Evolutionary conservation across 2,797 vertebrate species (phyloP).

Genomic region (Myotis pilosus): DNA sequence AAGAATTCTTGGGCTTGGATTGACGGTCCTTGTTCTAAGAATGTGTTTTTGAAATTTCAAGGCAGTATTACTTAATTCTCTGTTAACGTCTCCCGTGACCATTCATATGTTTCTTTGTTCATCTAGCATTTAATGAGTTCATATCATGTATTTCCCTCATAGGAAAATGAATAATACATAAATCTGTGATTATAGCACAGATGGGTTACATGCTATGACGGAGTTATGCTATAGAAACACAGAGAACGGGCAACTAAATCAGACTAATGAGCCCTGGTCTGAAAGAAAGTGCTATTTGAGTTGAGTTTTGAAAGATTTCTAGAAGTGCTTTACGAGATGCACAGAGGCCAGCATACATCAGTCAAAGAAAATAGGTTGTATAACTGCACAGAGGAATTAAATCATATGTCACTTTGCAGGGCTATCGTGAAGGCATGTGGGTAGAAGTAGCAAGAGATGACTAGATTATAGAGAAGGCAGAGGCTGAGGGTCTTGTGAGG

Average conservation of each 20-base stretch:
- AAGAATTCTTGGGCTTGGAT: not conserved
- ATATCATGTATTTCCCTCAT: not conserved
- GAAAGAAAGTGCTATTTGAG: conserved; percentile 2
- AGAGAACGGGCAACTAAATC: not conserved
- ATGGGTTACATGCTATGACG: not conserved
- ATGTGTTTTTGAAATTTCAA: conserved; percentile 12
- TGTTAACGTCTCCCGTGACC: not conserved
- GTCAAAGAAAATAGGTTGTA: not conserved
- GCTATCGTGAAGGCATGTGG: not conserved
- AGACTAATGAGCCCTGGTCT: not conserved
- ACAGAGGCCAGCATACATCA: not conserved
- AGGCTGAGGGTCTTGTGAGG: not conserved
- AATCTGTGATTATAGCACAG: not conserved
- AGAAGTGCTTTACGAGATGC: not conserved
- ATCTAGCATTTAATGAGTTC: not conserved
- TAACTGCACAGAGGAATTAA: not conserved
- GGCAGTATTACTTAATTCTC: not conserved
- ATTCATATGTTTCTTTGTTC: not conserved
- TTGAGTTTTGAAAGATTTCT: not conserved
- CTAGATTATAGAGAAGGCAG: not conserved
- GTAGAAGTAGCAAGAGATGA: not conserved
- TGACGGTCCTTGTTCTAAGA: not conserved
- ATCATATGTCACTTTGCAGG: not conserved
- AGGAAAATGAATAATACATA: not conserved
- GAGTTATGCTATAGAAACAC: not conserved